Conservation (phyloP, 2,113 vertebrate genomes). For the Empidonax alnorum region DNA sequence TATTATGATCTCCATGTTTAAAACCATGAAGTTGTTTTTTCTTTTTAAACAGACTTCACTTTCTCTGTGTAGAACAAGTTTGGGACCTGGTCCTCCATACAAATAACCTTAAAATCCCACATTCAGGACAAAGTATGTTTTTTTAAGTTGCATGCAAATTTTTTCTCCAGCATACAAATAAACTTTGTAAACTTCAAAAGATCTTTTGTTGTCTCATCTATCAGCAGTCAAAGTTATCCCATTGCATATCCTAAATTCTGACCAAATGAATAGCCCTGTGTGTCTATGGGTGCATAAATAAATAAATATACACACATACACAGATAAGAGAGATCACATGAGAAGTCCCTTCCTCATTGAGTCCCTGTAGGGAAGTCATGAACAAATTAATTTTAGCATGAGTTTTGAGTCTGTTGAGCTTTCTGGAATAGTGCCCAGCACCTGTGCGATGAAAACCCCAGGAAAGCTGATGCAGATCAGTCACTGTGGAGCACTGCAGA, state of each 20-base stretch:
- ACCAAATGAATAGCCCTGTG: not conserved
- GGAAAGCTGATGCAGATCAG: not conserved
- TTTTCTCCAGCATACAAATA: not conserved
- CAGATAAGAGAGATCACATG: fast-evolving
- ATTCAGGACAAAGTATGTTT: not conserved
- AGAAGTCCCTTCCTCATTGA: not conserved
- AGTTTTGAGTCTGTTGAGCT: not conserved
- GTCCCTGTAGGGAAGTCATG: not conserved
- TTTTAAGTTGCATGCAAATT: not conserved
- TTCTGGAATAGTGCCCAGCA: not conserved
- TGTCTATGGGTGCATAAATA: not conserved
- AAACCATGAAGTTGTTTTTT: fast-evolving
- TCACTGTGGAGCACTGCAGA: not conserved
- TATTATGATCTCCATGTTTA: not conserved
- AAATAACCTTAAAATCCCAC: not conserved
- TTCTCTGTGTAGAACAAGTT: not conserved
- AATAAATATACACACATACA: fast-evolving
- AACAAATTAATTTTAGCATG: not conserved
- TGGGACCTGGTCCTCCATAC: not conserved
- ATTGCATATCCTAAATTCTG: not conserved
- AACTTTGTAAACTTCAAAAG: not conserved
- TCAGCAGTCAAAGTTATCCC: not conserved
- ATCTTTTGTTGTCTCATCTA: not conserved
- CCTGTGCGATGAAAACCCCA: not conserved
- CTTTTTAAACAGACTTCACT: not conserved